Evolutionary conservation across 2,113 vertebrate species (phyloP).

Genomic region (Bungarus multicinctus): DNA sequence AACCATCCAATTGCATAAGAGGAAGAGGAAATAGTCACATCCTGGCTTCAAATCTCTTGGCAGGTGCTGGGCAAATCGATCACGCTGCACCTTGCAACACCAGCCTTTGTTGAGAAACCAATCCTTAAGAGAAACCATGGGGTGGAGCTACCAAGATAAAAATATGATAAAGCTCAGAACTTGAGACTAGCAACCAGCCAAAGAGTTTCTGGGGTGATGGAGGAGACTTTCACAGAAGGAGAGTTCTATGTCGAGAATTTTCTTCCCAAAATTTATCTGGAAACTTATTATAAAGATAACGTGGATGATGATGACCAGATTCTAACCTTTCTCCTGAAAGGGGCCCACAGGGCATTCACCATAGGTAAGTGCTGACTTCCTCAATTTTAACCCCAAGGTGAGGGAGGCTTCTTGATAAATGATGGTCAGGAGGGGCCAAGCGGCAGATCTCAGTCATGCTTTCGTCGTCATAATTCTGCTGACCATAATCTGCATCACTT

Average conservation of each 20-base stretch:
- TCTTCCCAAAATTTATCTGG: not conserved
- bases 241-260: not conserved
- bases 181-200: not conserved
- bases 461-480: too few species aligned
- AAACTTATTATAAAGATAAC: too few species aligned
- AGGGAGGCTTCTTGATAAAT: not conserved
- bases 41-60: not conserved
- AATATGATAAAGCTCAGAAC: not conserved
- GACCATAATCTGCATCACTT: too few species aligned
- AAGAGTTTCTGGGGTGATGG: not conserved
- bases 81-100: not conserved
- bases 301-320: too few species aligned
- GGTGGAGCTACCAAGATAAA: not conserved
- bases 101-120: not conserved
- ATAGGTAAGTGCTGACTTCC: not conserved
- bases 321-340: not conserved
- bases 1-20: not conserved
- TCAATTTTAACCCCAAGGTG: not conserved
- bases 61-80: rapidly evolving
- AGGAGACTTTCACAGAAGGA: not conserved
- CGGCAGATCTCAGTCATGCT: too few species aligned
- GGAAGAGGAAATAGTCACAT: not conserved
- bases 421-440: not conserved
- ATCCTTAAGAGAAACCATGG: not conserved
- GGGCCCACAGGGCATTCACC: not conserved